Conservation (phyloP, 2,888 invertebrate genomes). For the Pheosia tremula region DNA sequence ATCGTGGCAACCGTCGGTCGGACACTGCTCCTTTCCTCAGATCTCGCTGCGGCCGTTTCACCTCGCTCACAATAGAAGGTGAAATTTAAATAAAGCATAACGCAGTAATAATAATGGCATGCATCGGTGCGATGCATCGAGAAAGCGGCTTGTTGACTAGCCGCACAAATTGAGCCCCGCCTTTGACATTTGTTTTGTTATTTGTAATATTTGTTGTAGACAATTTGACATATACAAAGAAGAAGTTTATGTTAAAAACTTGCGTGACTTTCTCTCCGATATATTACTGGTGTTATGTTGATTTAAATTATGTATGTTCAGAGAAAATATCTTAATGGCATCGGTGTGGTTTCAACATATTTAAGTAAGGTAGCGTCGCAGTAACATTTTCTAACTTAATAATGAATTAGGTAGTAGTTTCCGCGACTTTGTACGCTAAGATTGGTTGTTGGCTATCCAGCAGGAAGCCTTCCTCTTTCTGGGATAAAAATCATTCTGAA, state of each 20-base stretch:
- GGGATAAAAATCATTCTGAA: no score
- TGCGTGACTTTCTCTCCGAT: not conserved
- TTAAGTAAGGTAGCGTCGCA: not conserved
- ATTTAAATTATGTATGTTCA: not conserved
- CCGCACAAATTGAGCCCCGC: not conserved
- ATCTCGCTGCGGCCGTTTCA: slow-evolving; percentile 76
- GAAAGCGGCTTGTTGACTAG: slow-evolving; percentile 58
- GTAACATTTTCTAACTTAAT: not conserved
- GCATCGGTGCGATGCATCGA: slow-evolving; percentile 75
- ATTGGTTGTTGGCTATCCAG: no score
- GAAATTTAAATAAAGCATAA: slow-evolving; percentile 84
- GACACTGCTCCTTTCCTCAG: slow-evolving; percentile 77
- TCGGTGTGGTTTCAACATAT: not conserved
- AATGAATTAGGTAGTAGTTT: no score
- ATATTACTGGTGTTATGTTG: not conserved
- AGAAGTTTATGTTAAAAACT: not conserved
- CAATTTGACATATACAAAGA: not conserved
- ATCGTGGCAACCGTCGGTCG: slow-evolving; percentile 66
- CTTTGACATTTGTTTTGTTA: slow-evolving; percentile 33
- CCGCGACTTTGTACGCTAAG: no score
- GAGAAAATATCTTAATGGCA: not conserved
- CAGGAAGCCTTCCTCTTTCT: no score
- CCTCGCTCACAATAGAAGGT: slow-evolving; percentile 82
- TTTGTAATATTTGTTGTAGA: slow-evolving; percentile 14
- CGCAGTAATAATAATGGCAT: slow-evolving; percentile 69